These are phyloP conservation scores for Morpho deidamia DNA, from an alignment of 2,888 invertebrate species.

Conservation along the genomic window DNA sequence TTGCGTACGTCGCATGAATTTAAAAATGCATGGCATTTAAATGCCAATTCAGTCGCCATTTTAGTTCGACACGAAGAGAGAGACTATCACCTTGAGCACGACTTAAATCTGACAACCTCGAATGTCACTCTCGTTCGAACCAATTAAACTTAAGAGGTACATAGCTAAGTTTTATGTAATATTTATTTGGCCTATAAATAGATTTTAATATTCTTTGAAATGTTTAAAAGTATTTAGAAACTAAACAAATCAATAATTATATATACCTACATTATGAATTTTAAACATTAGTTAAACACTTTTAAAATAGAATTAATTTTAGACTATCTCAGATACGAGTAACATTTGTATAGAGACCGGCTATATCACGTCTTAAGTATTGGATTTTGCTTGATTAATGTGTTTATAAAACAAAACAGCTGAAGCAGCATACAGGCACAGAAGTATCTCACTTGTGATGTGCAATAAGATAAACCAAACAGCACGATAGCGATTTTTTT, in stretches of 20 bases:
- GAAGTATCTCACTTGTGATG: neutral
- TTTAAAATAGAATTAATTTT: too few species aligned
- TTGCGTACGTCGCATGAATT: conserved; percentile 69
- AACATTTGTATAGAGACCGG: too few species aligned
- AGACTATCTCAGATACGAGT: too few species aligned
- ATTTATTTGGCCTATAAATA: neutral
- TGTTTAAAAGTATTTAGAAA: too few species aligned
- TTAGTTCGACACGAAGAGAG: conserved; percentile 66
- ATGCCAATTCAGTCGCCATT: conserved; percentile 73
- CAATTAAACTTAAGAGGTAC: conserved; percentile 23
- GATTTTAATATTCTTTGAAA: too few species aligned
- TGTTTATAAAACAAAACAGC: too few species aligned
- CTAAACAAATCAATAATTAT: too few species aligned
- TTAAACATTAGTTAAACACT: too few species aligned
- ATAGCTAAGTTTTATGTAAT: conserved; percentile 43
- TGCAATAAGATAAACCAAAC: neutral
- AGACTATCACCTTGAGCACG: conserved; percentile 74
- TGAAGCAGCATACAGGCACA: too few species aligned
- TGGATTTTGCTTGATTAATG: too few species aligned
- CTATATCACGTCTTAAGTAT: too few species aligned
- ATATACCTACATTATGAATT: too few species aligned
- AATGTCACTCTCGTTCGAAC: conserved; percentile 69
- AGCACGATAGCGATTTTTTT: neutral
- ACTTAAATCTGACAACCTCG: conserved; percentile 76
- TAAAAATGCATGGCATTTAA: conserved; percentile 78